Base-by-base conservation (phyloP, 2,888 invertebrate genomes). In the Desoria tigrina region DNA sequence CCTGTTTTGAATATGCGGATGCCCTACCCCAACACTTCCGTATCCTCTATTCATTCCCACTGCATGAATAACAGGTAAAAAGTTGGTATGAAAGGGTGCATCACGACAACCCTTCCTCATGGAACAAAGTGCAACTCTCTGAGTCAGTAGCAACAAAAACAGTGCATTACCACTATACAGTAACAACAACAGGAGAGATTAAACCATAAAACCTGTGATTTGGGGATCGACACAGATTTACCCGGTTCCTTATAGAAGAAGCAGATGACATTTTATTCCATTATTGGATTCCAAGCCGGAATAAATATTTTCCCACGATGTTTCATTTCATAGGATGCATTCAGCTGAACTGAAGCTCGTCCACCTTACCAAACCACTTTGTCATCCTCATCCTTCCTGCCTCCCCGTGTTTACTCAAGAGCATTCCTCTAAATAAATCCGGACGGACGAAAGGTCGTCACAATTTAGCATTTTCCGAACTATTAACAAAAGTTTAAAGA, bases 301-400 rank as follows among this genome's bases (percentile, higher is more conserved):
- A 37, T 39, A 57, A 57, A 57, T 57, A 32, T 37, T 57, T 57
- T 57, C 56, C 56, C 56, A 57, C 56, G 56, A 57, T 57, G 28
- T 57, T 57, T 57, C 45, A 18, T 45, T 39, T 39, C 16, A 39
- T 9, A 18, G 9, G 9, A 45, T 45, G 45, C 45, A 45, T 16
- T 45, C 16, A 45, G 32, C 9, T 45, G 45, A 45, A 45, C 45
- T 45, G 45, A 45, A 45, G 45, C 45, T n/a, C 45, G 21, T 57
- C 42, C 56, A 57, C 56, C 56, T 57, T 57, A 57, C 56, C 56
- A 57, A 57, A 57, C 56, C 56, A 57, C 56, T 57, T 42, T 57
- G 56, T 57, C 56, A 57, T 57, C 21, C 24, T 42, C 45, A 21
- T 45, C 45, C 45, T 45, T 45, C 45, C 45, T 45, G 45, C 45